Percentiles rank a stretch among this genome's conserved stretches.
Conservation (phyloP, 2,113 vertebrate genomes). For the Emydocephalus ijimae region DNA sequence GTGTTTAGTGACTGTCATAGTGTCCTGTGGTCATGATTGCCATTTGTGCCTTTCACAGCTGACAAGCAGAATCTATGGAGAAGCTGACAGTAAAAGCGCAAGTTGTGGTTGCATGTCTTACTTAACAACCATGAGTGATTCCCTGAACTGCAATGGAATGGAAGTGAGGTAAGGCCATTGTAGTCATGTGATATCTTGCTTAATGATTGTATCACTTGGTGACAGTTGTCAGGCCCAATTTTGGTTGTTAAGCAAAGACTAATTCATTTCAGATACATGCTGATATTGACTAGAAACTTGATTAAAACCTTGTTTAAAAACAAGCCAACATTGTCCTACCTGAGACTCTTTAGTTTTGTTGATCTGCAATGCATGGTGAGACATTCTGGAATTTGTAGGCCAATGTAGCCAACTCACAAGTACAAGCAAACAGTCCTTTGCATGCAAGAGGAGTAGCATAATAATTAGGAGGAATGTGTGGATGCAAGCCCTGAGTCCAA, state of each 20-base stretch:
- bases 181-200: background rate
- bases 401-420: background rate
- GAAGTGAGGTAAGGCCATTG: background rate
- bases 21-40: background rate
- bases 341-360: background rate
- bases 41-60: background rate
- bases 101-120: background rate
- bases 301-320: background rate
- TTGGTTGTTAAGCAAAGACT: background rate
- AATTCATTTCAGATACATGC: background rate
- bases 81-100: background rate
- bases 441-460: background rate
- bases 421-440: background rate
- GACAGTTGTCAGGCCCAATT: background rate
- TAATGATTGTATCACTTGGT: background rate
- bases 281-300: background rate
- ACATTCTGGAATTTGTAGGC: background rate
- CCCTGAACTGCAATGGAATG: background rate
- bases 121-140: background rate
- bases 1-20: background rate
- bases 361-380: background rate
- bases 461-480: background rate
- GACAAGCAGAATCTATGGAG: background rate
- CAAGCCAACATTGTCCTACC: background rate
- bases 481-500: background rate